Evolutionary conservation across 2,113 vertebrate species (phyloP), one percentile per base, ranked within the genome.

Genomic region (Psophia crepitans): DNA sequence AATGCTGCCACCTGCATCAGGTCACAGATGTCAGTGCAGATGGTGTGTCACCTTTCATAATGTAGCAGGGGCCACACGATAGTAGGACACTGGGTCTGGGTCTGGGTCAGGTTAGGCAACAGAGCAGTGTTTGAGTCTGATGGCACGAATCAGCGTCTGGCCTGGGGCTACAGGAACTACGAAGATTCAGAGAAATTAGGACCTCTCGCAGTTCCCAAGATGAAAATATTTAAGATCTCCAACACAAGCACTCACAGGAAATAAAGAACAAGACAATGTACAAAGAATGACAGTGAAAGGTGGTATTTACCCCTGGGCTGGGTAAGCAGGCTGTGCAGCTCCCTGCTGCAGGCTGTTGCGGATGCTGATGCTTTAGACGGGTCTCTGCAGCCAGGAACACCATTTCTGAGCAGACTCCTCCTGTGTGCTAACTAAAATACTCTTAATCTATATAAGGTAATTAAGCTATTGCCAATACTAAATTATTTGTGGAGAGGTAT

Each of bases 91-190:
- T 5, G 49, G n/a, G n/a, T n/a, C n/a, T n/a, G n/a, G n/a, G n/a
- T 75, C 87, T 95, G 84, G 78, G 84, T 75, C 84, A 87, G 56
- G 13, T 89, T 95, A 81, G 51, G 82, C 92, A 96, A 86, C 32
- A 41, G 12, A 58, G 49, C 33, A 33, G 30, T 56, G 30, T 60
- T 44, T 37, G 53, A 86, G 53, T 7, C 43, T 23, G 49, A 61
- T 4, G 33, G 91, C 79, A 76, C 1, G 6, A 33, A 18, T 35
- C 26, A 43, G 58, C 18, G 2, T 16, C 61, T 17, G n/a, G 32
- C 43, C n/a, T 11, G 48, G 6, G 22, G 20, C 35, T 48, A 57
- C 0, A 1, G 7, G 35, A 73, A 61, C 35, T 35, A 53, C 68
- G 69, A 24, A 33, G 44, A 37, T n/a, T 73, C 2, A 14, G 58